Percentiles rank a stretch among this genome's conserved stretches.
Evolutionary conservation across 92 coral and sea anemone genomes (phyloP).

Genomic region (Parazoanthus swiftii): DNA sequence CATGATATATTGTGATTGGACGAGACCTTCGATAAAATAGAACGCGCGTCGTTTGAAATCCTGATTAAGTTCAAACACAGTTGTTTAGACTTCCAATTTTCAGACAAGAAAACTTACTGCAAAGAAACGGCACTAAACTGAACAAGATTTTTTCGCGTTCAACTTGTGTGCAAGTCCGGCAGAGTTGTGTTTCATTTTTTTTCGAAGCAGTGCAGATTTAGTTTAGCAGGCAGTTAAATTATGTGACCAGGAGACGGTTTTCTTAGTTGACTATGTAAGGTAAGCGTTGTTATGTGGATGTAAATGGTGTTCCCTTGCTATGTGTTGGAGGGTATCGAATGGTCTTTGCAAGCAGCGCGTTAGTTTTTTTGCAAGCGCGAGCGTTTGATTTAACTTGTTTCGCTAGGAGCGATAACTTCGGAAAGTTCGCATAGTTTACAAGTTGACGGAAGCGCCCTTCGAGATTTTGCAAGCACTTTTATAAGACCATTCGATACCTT

Average conservation of each 20-base stretch:
- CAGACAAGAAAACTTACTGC: not conserved
- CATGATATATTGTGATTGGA: not conserved
- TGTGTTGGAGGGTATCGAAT: not conserved
- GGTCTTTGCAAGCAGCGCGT: not conserved
- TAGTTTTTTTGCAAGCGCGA: too few relatives aligned
- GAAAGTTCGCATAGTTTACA: too few relatives aligned
- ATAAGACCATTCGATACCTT: too few relatives aligned
- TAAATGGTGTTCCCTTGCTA: not conserved
- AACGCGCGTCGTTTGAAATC: not conserved
- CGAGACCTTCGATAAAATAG: not conserved
- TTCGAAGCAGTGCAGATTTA: not conserved
- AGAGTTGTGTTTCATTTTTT: not conserved
- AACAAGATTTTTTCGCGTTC: too few relatives aligned
- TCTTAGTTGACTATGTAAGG: conserved; percentile 11
- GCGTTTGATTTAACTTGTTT: too few relatives aligned
- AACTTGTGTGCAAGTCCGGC: conserved; percentile 8
- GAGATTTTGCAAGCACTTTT: too few relatives aligned
- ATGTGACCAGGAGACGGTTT: conserved; percentile 5
- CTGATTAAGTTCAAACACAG: not conserved
- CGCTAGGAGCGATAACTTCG: too few relatives aligned
- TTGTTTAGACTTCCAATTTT: not conserved
- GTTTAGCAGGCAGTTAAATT: conserved; percentile 2
- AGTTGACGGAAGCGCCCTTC: too few relatives aligned
- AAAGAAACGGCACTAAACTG: not conserved
- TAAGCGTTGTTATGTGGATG: conserved; percentile 19